These are phyloP conservation scores for Herpailurus yagouaroundi DNA, from an alignment of 2,113 vertebrate genomes.

Conservation along the genomic window DNA sequence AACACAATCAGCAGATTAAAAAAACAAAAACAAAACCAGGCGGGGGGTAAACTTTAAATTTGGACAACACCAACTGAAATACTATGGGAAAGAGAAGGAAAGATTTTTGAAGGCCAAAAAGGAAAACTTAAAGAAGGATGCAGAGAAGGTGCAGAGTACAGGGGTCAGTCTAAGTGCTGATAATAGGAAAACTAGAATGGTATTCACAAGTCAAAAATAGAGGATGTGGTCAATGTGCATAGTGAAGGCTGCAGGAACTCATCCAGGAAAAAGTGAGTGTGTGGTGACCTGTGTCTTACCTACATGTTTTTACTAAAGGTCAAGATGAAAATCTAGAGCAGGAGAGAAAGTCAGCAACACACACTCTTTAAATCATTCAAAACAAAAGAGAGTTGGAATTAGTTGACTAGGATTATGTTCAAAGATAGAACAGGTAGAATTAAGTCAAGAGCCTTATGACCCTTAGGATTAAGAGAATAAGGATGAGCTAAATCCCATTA, in stretches of 20 bases:
- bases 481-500: background rate
- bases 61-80: background rate
- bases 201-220: background rate
- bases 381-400: background rate
- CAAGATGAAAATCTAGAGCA: background rate
- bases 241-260: background rate
- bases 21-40: background rate
- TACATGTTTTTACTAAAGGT: background rate
- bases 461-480: background rate
- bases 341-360: background rate
- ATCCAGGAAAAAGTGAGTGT: background rate
- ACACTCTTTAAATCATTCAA: background rate
- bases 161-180: too few species aligned
- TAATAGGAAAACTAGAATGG: too few species aligned
- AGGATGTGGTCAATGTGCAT: background rate
- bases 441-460: background rate
- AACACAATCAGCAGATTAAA: background rate
- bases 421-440: background rate
- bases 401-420: background rate
- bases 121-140: background rate
- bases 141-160: background rate
- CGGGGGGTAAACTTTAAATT: background rate
- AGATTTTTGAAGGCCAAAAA: background rate
- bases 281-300: background rate
- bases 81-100: background rate